A percentile compares a stretch with the other conserved stretches of the same genome.
Conservation (phyloP, 2,888 invertebrate species). For the Oeneis ivallda region DNA sequence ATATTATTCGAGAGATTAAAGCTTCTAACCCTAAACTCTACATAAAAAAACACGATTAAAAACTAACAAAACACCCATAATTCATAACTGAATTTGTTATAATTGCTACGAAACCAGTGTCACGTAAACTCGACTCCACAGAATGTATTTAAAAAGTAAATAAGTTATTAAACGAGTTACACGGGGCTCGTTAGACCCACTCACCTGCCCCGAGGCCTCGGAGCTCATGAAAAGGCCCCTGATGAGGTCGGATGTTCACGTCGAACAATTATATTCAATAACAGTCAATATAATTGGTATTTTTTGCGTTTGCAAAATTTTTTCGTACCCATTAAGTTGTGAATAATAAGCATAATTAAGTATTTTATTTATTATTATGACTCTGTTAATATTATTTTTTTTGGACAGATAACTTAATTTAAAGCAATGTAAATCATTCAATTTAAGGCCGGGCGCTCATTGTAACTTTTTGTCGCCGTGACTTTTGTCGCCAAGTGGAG, state of each 20-base stretch:
- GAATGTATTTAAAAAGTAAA: slow-evolving; percentile 7
- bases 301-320: slow-evolving; percentile 4
- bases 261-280: slow-evolving; percentile 23
- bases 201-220: slow-evolving; percentile 32
- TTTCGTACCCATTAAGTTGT: not conserved
- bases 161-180: slow-evolving; percentile 32
- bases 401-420: not conserved
- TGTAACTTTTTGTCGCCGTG: too few relatives aligned
- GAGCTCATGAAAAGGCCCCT: slow-evolving; percentile 23
- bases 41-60: not conserved
- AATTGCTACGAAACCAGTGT: not conserved
- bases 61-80: not conserved
- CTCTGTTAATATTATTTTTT: not conserved
- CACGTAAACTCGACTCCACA: not conserved
- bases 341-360: not conserved
- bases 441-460: too few relatives aligned
- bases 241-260: slow-evolving; percentile 23
- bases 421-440: too few relatives aligned
- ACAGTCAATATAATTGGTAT: slow-evolving; percentile 31
- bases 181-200: slow-evolving; percentile 33
- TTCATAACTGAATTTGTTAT: not conserved
- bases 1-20: too few relatives aligned
- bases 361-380: not conserved
- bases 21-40: too few relatives aligned
- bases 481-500: too few relatives aligned